phyloP scores from a whole-genome alignment of 2,888 invertebrate species.

The Prosapia bicincta region DNA sequence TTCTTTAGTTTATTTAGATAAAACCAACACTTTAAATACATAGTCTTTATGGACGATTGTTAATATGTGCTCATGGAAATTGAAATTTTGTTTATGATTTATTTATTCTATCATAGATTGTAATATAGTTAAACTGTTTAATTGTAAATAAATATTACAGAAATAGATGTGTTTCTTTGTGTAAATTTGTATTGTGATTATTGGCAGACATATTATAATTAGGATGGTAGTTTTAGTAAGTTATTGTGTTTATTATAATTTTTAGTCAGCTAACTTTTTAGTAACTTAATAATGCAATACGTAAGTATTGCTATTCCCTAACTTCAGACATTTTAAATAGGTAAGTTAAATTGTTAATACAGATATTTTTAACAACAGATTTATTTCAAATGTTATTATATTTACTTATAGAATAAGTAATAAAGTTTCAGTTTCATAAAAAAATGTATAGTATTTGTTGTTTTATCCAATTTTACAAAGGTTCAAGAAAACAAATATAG shows the following conservation, averaged over 20 bases:
- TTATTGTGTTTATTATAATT: not conserved
- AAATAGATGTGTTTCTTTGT: not conserved
- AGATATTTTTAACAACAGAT: not conserved
- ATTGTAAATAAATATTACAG: not conserved
- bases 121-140: not conserved
- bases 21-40: not conserved
- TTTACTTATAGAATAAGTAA: not conserved
- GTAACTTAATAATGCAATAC: not conserved
- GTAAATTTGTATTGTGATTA: not conserved
- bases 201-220: not conserved
- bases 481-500: too few relatives aligned
- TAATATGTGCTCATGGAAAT: not conserved
- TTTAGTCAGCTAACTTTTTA: not conserved
- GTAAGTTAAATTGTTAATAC: not conserved
- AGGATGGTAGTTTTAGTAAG: not conserved
- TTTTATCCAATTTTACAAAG: too few relatives aligned
- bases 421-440: not conserved
- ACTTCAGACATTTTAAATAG: not conserved
- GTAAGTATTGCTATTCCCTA: not conserved
- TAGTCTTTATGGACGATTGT: not conserved
- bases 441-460: too few relatives aligned
- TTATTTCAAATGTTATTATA: not conserved
- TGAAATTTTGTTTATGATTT: not conserved
- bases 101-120: not conserved
- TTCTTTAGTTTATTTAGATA: not conserved